These are phyloP conservation scores for Cylas formicarius DNA, from an alignment of 1,140 invertebrate species.

Conservation along the genomic window DNA sequence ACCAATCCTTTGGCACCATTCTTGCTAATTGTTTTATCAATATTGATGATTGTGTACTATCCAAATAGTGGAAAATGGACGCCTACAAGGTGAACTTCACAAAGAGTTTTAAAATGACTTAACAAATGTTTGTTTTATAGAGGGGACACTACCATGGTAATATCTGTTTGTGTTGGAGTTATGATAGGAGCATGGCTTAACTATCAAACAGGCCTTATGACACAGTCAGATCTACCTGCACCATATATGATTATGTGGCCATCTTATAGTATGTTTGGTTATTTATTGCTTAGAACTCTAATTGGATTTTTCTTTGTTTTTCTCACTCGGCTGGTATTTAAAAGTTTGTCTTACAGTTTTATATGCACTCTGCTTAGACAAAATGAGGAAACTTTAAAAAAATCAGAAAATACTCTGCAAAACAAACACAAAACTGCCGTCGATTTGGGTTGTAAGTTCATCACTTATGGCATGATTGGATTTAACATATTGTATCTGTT, in stretches of 20 bases:
- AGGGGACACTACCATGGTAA: conserved; percentile 78
- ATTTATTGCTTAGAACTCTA: conserved; percentile 58
- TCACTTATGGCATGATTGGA: conserved; percentile 68
- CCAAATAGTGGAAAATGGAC: conserved; percentile 72
- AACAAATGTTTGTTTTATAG: conserved; percentile 47
- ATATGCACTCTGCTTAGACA: conserved; percentile 61
- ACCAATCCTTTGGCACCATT: conserved; percentile 59
- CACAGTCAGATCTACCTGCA: conserved; percentile 45
- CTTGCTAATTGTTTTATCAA: conserved; percentile 54
- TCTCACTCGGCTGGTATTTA: conserved; percentile 59
- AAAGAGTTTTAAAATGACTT: background rate
- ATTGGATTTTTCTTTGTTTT: conserved; percentile 68
- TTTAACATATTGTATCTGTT: conserved; percentile 69
- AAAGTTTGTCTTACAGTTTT: conserved; percentile 59
- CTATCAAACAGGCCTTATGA: conserved; percentile 66
- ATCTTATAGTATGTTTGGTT: conserved; percentile 59
- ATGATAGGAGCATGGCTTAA: conserved; percentile 77
- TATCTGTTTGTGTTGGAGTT: conserved; percentile 73
- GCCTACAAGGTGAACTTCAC: conserved; percentile 59
- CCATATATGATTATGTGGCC: conserved; percentile 76
- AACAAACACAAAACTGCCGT: conserved; percentile 65
- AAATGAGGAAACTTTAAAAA: conserved; percentile 54
- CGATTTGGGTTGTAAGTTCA: conserved; percentile 74
- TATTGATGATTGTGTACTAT: conserved; percentile 63
- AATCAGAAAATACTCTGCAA: conserved; percentile 54